These are phyloP conservation scores for Orthonevra nobilis DNA, from an alignment of 2,888 invertebrate species.

Conservation along the genomic window DNA sequence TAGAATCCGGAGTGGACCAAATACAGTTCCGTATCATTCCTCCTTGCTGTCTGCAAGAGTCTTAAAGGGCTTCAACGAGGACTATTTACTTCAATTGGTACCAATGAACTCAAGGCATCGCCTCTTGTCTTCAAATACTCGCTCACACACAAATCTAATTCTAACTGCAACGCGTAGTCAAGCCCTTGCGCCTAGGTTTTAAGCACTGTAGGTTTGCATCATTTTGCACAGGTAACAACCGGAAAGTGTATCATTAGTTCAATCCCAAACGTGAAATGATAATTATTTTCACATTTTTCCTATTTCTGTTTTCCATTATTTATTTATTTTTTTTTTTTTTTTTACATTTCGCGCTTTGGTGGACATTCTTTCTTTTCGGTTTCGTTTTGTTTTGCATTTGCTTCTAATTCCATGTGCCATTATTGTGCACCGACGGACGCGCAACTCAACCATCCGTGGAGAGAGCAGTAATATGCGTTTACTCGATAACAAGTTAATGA, in stretches of 20 bases:
- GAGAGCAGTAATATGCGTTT: slow-evolving; percentile 52
- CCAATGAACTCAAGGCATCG: too few relatives aligned
- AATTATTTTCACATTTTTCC: slow-evolving; percentile 55
- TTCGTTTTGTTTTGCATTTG: neutral
- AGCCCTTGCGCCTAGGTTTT: too few relatives aligned
- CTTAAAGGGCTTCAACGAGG: too few relatives aligned
- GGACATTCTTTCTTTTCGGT: slow-evolving; percentile 15
- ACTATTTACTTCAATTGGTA: too few relatives aligned
- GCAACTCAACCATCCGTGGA: slow-evolving; percentile 53
- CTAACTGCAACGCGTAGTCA: too few relatives aligned
- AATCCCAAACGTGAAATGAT: slow-evolving; percentile 44
- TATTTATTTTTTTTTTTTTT: slow-evolving; percentile 4
- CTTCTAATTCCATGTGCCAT: slow-evolving; percentile 1
- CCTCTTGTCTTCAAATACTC: too few relatives aligned
- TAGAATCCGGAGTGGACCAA: too few relatives aligned
- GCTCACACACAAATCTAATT: too few relatives aligned
- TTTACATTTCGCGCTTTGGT: slow-evolving; percentile 63
- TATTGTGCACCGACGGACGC: slow-evolving; percentile 21
- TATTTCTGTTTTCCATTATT: slow-evolving; percentile 45
- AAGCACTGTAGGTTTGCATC: too few relatives aligned
- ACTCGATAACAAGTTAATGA: slow-evolving; percentile 65
- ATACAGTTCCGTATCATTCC: too few relatives aligned
- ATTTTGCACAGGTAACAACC: slow-evolving; percentile 65
- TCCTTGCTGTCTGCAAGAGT: too few relatives aligned
- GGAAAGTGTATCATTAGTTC: slow-evolving; percentile 66